Base-by-base conservation (phyloP, 2,113 vertebrate genomes). In the Capra hircus region DNA sequence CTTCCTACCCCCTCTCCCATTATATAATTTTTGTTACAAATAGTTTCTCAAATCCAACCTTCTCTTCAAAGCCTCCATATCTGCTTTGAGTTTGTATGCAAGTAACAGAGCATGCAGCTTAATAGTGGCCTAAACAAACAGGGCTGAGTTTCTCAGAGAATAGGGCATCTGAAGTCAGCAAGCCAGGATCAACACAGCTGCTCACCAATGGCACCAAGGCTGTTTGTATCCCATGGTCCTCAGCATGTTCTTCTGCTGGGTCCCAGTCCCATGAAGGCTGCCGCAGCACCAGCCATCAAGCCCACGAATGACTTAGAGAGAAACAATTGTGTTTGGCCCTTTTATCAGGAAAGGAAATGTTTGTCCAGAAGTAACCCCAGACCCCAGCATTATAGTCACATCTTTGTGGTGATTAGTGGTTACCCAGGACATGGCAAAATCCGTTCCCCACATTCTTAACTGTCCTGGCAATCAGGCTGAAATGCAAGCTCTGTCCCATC, bases 181-280 rank as follows among this genome's bases (percentile, higher is more conserved):
- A 11, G 50, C 33, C 19, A 8, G 78, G 40, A 25, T 33, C 50
- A 43, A 17, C 3, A 21, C 36, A 16, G 50, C 19, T 23, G 59
- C 5, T 67, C 50, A 17, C 25, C 71, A 33, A 2, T 1, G 71
- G 23, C 45, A 19, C 17, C n/a, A 33, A 8, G 11, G 3, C 45
- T 8, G 30, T 74, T 45, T 36, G 85, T 2, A 9, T 16, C 0
- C n/a, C 23, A 8, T 9, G 3, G 15, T 5, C 36, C 7, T 21
- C 0, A 48, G 23, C 7, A 5, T 6, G 3, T 1, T 21, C 28
- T 6, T 55, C 9, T 45, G 7, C 21, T 16, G 52, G 25, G 25
- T 19, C 40, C 27, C 36, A 45, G 59, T 33, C 50, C 27, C 86
- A 25, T 53, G 36, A n/a, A 1, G 33, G 15, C 59, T 28, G 36